These are phyloP conservation scores for Leptothorax acervorum DNA, from an alignment of 2,888 invertebrate genomes.

Conservation along the genomic window DNA sequence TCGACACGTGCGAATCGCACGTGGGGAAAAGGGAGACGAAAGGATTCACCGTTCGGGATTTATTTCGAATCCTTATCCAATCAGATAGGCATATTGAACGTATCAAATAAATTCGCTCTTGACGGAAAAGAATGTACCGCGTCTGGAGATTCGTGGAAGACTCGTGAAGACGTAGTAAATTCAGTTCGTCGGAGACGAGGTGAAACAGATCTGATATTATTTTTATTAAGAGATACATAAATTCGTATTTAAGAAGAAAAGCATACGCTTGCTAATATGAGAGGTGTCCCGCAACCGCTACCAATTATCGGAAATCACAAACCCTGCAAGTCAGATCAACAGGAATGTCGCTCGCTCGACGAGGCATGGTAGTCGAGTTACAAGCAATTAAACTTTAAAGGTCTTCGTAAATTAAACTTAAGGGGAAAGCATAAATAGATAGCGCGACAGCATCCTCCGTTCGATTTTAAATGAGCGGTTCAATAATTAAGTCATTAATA, in stretches of 20 bases:
- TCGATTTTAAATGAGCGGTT: slow-evolving; percentile 10
- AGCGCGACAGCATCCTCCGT: neutral
- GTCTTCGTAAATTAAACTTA: slow-evolving; percentile 24
- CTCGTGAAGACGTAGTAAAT: neutral
- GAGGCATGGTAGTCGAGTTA: slow-evolving; percentile 1
- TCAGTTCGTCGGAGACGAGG: neutral
- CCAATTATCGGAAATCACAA: slow-evolving; percentile 33
- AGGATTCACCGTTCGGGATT: neutral
- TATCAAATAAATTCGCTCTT: neutral
- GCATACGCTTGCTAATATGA: neutral
- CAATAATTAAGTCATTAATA: slow-evolving; percentile 2
- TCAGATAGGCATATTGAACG: neutral
- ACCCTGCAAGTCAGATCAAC: slow-evolving; percentile 1
- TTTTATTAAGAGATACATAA: neutral
- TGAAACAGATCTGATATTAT: neutral
- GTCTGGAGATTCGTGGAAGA: neutral
- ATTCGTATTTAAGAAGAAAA: neutral
- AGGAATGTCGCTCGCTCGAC: slow-evolving; percentile 12
- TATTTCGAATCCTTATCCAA: neutral
- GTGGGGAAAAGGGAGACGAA: neutral
- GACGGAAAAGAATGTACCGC: neutral
- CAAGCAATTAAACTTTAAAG: slow-evolving; percentile 27
- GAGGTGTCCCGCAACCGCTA: neutral
- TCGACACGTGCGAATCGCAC: neutral
- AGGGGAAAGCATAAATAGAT: slow-evolving; percentile 14